Conservation (phyloP, 2,888 invertebrate genomes). For the Apocheima hispidaria region DNA sequence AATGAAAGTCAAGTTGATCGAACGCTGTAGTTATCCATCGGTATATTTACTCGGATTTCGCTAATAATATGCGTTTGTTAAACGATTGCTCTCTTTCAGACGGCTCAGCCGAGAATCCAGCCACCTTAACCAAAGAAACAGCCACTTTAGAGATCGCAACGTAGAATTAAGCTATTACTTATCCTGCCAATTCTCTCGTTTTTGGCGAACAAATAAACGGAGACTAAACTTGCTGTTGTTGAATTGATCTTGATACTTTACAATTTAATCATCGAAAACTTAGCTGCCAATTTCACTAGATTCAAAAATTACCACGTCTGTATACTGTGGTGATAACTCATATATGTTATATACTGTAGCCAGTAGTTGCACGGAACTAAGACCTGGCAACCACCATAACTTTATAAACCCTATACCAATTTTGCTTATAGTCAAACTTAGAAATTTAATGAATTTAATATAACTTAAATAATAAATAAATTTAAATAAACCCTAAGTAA, state of each 20-base stretch:
- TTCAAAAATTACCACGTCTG: neutral
- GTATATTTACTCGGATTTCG: conserved; percentile 61
- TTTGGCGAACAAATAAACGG: conserved; percentile 68
- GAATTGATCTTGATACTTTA: conserved; percentile 57
- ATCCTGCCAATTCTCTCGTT: conserved; percentile 71
- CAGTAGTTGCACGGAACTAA: too few species aligned
- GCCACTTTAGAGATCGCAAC: conserved; percentile 72
- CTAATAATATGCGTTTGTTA: conserved; percentile 77
- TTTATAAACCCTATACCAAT: too few species aligned
- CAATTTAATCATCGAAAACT: conserved; percentile 18
- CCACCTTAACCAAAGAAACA: conserved; percentile 68
- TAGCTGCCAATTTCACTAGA: neutral
- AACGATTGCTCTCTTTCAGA: conserved; percentile 55
- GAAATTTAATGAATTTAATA: too few species aligned
- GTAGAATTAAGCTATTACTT: conserved; percentile 85
- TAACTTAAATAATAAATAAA: too few species aligned
- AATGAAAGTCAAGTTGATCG: conserved; percentile 26
- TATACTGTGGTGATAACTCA: too few species aligned
- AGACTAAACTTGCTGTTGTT: conserved; percentile 38
- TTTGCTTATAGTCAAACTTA: too few species aligned
- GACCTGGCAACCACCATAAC: too few species aligned
- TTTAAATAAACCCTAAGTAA: too few species aligned
- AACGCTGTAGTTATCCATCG: conserved; percentile 60
- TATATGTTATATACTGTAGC: too few species aligned
- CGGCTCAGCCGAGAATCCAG: conserved; percentile 76